These are phyloP conservation scores for Phortica variegata DNA, from an alignment of 1,140 invertebrate genomes.

Conservation along the genomic window DNA sequence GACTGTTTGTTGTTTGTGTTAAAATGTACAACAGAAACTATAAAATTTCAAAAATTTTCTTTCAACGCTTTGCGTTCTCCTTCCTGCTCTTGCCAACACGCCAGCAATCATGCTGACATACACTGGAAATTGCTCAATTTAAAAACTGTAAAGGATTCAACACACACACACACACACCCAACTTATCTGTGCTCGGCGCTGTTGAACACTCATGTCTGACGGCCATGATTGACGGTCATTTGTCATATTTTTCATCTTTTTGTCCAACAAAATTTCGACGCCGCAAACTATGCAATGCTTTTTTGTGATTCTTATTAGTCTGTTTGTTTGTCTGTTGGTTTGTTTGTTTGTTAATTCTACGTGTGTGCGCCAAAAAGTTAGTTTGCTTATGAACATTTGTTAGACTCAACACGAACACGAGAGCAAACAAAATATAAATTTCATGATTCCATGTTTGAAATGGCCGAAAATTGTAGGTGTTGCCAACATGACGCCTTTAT, in stretches of 20 bases:
- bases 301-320: too few species aligned
- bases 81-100: slow-evolving; percentile 2
- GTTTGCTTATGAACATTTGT: slow-evolving; percentile 49
- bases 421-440: slow-evolving; percentile 17
- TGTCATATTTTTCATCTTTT: slow-evolving; percentile 55
- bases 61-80: too few species aligned
- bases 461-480: slow-evolving; percentile 42
- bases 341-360: too few species aligned
- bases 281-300: slow-evolving; percentile 13
- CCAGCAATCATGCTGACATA: slow-evolving; percentile 3
- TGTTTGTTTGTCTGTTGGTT: slow-evolving; percentile 1
- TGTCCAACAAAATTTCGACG: slow-evolving; percentile 31
- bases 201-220: slow-evolving; percentile 31
- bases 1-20: too few species aligned
- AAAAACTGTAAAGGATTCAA: slow-evolving; percentile 7
- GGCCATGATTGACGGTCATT: slow-evolving; percentile 57
- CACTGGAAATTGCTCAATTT: slow-evolving; percentile 37
- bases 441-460: too few species aligned
- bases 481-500: slow-evolving; percentile 50
- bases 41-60: too few species aligned
- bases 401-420: slow-evolving; percentile 45
- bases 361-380: too few species aligned
- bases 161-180: slow-evolving; percentile 6
- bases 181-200: slow-evolving; percentile 3
- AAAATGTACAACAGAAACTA: too few species aligned